Base-by-base conservation (phyloP, 1,140 invertebrate species). In the Coenobita brevimanus region DNA sequence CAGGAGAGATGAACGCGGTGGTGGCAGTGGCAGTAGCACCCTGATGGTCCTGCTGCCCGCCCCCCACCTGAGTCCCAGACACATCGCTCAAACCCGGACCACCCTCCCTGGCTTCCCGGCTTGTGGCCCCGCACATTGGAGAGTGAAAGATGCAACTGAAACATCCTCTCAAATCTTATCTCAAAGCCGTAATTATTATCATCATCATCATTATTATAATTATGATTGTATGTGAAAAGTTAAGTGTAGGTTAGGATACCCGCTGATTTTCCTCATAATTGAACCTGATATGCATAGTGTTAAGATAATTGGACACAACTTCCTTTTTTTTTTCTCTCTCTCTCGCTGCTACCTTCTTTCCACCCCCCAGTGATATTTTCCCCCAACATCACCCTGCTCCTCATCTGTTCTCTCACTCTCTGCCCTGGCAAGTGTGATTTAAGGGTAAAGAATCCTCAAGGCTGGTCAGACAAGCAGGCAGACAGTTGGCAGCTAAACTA, bases 61-160 rank as follows among this genome's bases (percentile, higher is more conserved):
- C 46, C 46, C 46, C 46, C 17, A 8, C 17, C 46, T 17, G 46
- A 50, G 46, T 50, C 46, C 46, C 46, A 50, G 46, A 50, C 17
- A 50, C 46, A 17, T 8, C 46, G 6, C 46, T 6, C 46, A 50
- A 50, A 50, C 46, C 46, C 46, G 46, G 46, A 50, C 46, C 17
- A 8, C 17, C 17, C 46, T 50, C 46, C 46, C 46, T 50, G 27
- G 67, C 17, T n/a, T n/a, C n/a, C n/a, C n/a, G n/a, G n/a, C 27
- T 3, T 24, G n/a, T 27, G 62, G 62, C n/a, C 6, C n/a, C 27
- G n/a, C 17, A 80, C 17, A 80, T 62, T 87, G 86, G 86, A 82
- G 86, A 88, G 86, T 88, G 86, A 88, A 88, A 82, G 86, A 82
- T 76, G 86, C 86, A 82, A 87, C 27, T 33, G 76, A 88, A 82